phyloP scores from a whole-genome alignment of 2,113 vertebrate genomes.

The Tachycineta bicolor region DNA sequence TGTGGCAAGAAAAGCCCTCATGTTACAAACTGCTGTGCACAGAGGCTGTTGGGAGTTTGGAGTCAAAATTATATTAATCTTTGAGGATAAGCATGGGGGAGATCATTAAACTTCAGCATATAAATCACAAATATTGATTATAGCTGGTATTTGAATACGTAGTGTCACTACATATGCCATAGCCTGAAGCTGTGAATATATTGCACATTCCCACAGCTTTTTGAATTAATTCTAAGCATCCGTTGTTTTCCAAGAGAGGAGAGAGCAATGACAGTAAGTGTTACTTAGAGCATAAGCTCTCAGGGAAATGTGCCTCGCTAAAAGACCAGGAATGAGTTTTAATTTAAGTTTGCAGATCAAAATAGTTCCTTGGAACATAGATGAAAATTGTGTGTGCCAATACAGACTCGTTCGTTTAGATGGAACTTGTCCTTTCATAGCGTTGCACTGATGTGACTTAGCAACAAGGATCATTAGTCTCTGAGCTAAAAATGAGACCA shows the following conservation, averaged over 20 bases:
- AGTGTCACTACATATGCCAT: background rate
- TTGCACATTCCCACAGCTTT: background rate
- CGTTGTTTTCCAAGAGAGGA: background rate
- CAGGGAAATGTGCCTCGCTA: background rate
- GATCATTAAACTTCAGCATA: background rate
- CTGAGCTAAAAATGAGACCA: constrained; percentile 5
- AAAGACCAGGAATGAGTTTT: constrained; percentile 12
- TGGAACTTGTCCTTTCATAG: background rate
- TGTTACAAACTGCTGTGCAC: background rate
- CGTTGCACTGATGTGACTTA: background rate
- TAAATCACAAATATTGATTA: background rate
- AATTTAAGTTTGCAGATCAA: constrained; percentile 25
- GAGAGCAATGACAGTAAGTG: background rate
- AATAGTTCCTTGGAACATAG: background rate
- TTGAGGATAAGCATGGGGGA: background rate
- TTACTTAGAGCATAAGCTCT: background rate
- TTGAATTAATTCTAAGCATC: background rate
- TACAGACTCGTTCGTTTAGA: background rate
- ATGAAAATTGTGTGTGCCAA: background rate
- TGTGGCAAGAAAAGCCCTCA: background rate
- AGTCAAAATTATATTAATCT: background rate
- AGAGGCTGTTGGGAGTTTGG: background rate
- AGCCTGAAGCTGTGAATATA: background rate
- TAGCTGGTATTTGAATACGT: background rate
- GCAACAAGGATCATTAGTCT: constrained; percentile 37